Percentiles rank a stretch among this genome's conserved stretches.
Evolutionary conservation across 2,888 invertebrate genomes (phyloP).

Genomic region (Sinodicranocentrus sp.): DNA sequence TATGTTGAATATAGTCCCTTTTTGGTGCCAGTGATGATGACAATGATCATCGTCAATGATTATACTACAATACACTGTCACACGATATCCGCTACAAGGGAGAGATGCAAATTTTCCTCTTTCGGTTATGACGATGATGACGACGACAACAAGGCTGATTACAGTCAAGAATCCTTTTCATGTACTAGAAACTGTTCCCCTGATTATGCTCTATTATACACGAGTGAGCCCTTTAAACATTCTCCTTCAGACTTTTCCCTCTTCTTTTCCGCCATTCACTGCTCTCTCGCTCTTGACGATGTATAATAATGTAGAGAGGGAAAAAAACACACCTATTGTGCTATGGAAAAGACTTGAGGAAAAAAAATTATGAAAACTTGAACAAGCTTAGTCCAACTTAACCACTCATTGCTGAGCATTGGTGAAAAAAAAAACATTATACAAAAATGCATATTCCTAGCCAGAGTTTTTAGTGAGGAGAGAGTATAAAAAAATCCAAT

Average conservation of each 20-base stretch:
- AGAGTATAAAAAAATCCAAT: too few species aligned
- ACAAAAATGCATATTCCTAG: too few species aligned
- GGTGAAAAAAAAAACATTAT: too few species aligned
- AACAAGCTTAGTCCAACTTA: not conserved
- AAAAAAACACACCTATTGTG: constrained; percentile 3
- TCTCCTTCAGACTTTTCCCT: constrained; percentile 26
- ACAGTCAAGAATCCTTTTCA: constrained; percentile 37
- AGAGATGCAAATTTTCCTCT: not conserved
- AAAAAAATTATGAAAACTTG: not conserved
- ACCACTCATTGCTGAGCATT: not conserved
- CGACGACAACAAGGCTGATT: constrained; percentile 24
- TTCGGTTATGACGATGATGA: constrained; percentile 8
- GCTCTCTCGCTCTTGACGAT: not conserved
- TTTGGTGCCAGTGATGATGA: not conserved
- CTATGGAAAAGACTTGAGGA: too few species aligned
- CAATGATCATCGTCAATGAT: constrained; percentile 6
- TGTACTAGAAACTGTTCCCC: constrained; percentile 53
- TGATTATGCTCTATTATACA: constrained; percentile 44
- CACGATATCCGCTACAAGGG: not conserved
- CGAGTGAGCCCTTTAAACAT: constrained; percentile 56
- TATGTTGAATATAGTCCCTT: too few species aligned
- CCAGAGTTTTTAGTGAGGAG: too few species aligned
- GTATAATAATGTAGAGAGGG: not conserved
- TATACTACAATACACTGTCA: too few species aligned
- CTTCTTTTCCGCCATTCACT: not conserved